Percentiles rank a stretch among this genome's conserved stretches.
Conservation (phyloP, 2,113 vertebrate species). For the Tautogolabrus adspersus region DNA sequence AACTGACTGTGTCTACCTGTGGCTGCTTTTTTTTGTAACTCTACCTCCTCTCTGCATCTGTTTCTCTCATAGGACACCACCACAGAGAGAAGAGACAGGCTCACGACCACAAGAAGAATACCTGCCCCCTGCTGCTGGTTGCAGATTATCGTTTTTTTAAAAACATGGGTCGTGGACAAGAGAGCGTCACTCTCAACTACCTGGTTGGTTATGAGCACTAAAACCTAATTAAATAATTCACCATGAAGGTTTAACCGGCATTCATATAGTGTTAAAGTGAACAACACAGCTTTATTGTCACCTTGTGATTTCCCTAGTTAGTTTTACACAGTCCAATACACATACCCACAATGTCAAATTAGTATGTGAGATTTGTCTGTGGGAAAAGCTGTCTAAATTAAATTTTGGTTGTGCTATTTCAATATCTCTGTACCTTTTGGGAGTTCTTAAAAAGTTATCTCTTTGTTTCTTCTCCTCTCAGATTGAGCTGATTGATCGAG, state of each 20-base stretch:
- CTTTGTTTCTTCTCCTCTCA: conserved; percentile 62
- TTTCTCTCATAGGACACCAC: conserved; percentile 61
- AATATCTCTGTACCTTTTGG: too few species aligned
- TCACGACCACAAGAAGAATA: conserved; percentile 89
- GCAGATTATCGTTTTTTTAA: conserved; percentile 96
- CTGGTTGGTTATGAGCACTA: conserved; percentile 82
- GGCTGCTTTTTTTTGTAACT: background rate
- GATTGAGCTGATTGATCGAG: conserved; percentile 98
- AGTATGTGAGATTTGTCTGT: background rate
- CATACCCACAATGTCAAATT: background rate
- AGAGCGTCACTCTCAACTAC: conserved; percentile 97
- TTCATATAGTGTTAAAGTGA: background rate
- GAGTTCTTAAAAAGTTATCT: background rate
- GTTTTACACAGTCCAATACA: background rate
- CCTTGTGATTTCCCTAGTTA: background rate
- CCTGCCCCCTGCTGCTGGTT: conserved; percentile 93
- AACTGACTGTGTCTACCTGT: background rate
- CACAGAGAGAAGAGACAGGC: conserved; percentile 84
- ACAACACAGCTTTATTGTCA: background rate
- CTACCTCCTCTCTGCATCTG: background rate
- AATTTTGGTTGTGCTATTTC: too few species aligned
- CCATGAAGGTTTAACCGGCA: background rate
- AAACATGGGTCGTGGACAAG: conserved; percentile 94
- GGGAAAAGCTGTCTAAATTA: background rate
- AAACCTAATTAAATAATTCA: background rate